Conservation (phyloP, 2,797 vertebrate genomes). For the Aulostomus chinensis region DNA sequence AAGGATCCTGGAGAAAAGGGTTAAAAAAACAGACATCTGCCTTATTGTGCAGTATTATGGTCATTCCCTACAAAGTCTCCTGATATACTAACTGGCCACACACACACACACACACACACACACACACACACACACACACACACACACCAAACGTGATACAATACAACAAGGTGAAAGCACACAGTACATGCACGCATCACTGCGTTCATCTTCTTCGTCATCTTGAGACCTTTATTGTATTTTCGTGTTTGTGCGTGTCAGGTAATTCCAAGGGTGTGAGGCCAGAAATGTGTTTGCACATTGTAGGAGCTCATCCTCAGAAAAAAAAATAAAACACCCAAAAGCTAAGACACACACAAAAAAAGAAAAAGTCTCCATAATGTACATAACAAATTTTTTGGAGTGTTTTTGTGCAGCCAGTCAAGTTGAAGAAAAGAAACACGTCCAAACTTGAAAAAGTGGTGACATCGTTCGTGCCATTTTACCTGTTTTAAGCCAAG, state of each 20-base stretch:
- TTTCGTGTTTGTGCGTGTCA: not conserved
- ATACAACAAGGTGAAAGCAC: slow-evolving; percentile 11
- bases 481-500: too few species aligned
- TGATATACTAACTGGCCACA: too few species aligned
- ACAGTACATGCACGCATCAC: slow-evolving; percentile 8
- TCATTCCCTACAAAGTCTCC: too few species aligned
- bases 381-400: not conserved
- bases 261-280: not conserved
- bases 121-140: not conserved
- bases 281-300: not conserved
- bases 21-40: too few species aligned
- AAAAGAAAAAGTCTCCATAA: not conserved
- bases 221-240: slow-evolving; percentile 9
- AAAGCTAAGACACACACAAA: too few species aligned
- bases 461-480: slow-evolving; percentile 19
- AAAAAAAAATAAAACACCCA: too few species aligned
- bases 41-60: too few species aligned
- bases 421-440: slow-evolving; percentile 24
- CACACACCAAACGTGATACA: slow-evolving; percentile 5
- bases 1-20: slow-evolving; percentile 50
- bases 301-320: too few species aligned
- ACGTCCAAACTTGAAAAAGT: slow-evolving; percentile 19
- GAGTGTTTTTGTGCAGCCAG: not conserved
- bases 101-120: too few species aligned
- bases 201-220: slow-evolving; percentile 5